A percentile compares a stretch with the other conserved stretches of the same genome.
phyloP scores from a whole-genome alignment of 2,797 vertebrate species.

The Mastacembelus armatus region DNA sequence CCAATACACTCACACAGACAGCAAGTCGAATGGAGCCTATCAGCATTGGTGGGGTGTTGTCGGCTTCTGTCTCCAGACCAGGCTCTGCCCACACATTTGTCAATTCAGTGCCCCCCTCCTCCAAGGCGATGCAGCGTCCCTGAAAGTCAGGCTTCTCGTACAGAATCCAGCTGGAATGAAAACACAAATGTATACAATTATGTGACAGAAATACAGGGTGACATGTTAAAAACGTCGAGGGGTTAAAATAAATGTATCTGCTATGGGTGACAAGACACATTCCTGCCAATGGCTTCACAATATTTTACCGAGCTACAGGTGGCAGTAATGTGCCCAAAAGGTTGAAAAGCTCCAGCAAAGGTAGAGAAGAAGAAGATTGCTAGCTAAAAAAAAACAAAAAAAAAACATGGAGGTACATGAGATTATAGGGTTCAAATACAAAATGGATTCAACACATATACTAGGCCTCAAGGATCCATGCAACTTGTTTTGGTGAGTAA shows the following conservation, averaged over 20 bases:
- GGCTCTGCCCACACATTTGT: slow-evolving; percentile 87
- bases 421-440: no score
- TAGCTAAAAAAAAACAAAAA: background rate
- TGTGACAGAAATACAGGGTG: background rate
- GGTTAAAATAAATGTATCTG: background rate
- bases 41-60: slow-evolving; percentile 71
- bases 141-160: slow-evolving; percentile 93
- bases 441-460: background rate
- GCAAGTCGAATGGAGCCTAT: slow-evolving; percentile 92
- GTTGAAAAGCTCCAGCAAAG: background rate
- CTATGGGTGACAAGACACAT: no score
- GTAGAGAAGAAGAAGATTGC: background rate
- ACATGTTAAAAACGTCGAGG: background rate
- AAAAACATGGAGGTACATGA: no score
- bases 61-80: slow-evolving; percentile 59
- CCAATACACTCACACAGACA: slow-evolving; percentile 85
- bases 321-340: background rate
- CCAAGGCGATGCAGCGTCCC: slow-evolving; percentile 89
- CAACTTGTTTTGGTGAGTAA: background rate
- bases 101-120: slow-evolving; percentile 89
- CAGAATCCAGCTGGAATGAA: slow-evolving; percentile 89
- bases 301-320: background rate
- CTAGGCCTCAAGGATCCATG: background rate
- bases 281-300: background rate
- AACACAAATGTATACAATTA: background rate